Evolutionary conservation across 1,140 invertebrate species (phyloP), one percentile per base, ranked within the genome.

Genomic region (Doryteuthis pealeii): DNA sequence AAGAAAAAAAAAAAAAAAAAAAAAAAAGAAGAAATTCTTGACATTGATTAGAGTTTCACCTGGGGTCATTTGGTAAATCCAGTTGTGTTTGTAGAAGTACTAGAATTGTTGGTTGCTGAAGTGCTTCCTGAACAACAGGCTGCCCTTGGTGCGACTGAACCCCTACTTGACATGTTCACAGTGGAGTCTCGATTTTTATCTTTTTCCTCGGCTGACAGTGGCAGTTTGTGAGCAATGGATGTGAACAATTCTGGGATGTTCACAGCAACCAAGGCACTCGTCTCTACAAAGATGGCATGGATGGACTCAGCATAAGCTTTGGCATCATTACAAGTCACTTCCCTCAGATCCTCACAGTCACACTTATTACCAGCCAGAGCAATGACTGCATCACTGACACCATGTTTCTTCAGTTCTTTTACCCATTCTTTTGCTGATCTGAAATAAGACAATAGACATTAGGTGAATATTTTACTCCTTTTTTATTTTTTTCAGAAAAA

Each of bases 241-340:
- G 97, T 91, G 90, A 99, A 99, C 89, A 99, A 97, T 89, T 99
- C 96, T 88, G 98, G 98, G 76, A 99, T 97, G 89, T 99, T 99
- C 92, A 97, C 96, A 82, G 96, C 96, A 74, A 96, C 99, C 90
- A 99, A 98, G 78, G 98, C 98, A 81, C 96, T 99, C 77, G 98
- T 99, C 91, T 99, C 98, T 95, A 99, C 98, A 90, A 99, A 99
- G 70, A 99, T 91, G 79, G 99, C 92, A 77, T 94, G 95, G 90
- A 99, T 98, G 89, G 98, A 96, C 85, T 98, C 95, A 58, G 97
- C 97, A 90, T 99, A 99, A 54, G 94, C 92, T 90, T 98, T 94
- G 83, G 97, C 97, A 90, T 99, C 82, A 78, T 81, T 78, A 31
- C 33, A 74, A 22, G 74, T 77, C 31, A 96, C 92, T 74, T 92